Percentiles rank a stretch among this genome's conserved stretches.
phyloP scores from a whole-genome alignment of 1,140 invertebrate species.

The Aphaenogaster rudis region DNA sequence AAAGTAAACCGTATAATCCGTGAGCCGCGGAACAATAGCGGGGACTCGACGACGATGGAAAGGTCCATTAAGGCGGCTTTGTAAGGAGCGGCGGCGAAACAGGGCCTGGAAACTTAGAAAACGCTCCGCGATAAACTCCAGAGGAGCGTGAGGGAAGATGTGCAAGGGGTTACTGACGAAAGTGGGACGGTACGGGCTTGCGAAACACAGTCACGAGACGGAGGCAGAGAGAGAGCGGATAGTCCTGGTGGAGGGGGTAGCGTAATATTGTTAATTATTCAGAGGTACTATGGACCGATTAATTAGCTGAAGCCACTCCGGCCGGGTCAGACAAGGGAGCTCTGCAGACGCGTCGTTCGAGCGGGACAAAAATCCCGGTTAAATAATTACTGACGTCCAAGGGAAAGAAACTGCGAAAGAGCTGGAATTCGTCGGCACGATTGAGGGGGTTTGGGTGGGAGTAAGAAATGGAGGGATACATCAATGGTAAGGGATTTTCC shows the following conservation, averaged over 20 bases:
- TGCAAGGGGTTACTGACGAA: constrained; percentile 40
- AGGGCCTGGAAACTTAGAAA: constrained; percentile 69
- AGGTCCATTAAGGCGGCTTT: constrained; percentile 80
- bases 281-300: constrained; percentile 72
- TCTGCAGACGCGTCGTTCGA: constrained; percentile 45
- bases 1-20: constrained; percentile 78
- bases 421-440: constrained; percentile 16
- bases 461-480: background rate
- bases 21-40: constrained; percentile 72
- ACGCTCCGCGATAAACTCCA: constrained; percentile 52
- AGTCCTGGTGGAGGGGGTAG: constrained; percentile 54
- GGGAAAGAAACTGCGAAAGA: constrained; percentile 51
- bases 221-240: background rate
- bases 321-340: constrained; percentile 31
- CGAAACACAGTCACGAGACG: constrained; percentile 18
- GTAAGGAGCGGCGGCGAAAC: constrained; percentile 67
- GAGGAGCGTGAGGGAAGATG: constrained; percentile 27
- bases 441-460: background rate
- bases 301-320: constrained; percentile 79
- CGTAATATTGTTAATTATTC: constrained; percentile 84
- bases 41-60: constrained; percentile 65
- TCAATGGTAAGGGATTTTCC: background rate
- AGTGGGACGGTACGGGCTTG: constrained; percentile 11
- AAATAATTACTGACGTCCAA: constrained; percentile 77
- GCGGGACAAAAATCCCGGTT: constrained; percentile 75